phyloP scores from a whole-genome alignment of 2,113 vertebrate genomes.

The Elaphurus davidianus region DNA sequence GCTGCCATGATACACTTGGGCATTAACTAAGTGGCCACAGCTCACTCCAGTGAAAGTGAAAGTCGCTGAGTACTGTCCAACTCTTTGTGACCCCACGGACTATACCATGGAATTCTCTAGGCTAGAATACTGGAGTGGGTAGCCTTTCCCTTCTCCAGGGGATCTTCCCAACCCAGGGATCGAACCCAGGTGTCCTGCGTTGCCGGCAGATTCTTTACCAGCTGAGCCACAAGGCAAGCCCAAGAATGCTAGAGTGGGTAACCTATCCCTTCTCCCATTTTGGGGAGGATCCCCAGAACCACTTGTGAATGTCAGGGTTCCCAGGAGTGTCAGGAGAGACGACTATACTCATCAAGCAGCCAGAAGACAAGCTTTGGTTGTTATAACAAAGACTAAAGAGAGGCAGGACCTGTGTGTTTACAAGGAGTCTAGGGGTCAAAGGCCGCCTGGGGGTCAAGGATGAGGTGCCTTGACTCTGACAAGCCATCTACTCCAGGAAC shows the following conservation, averaged over 20 bases:
- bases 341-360: background rate
- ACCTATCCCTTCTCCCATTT: too few species aligned
- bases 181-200: background rate
- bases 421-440: background rate
- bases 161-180: background rate
- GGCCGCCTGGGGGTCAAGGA: background rate
- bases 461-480: background rate
- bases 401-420: background rate
- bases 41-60: background rate
- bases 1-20: background rate
- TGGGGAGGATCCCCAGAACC: background rate
- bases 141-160: background rate
- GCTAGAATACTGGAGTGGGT: background rate
- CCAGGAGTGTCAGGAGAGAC: background rate
- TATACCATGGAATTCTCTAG: background rate
- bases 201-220: background rate
- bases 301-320: background rate
- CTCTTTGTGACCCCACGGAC: background rate
- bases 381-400: background rate
- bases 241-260: too few species aligned
- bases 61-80: background rate
- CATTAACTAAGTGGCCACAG: background rate
- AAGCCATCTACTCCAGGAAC: background rate
- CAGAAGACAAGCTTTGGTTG: background rate
- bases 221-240: too few species aligned